A percentile compares a stretch with the other conserved stretches of the same genome.
Conservation (phyloP, 2,888 invertebrate genomes). For the Ormia ochracea region DNA sequence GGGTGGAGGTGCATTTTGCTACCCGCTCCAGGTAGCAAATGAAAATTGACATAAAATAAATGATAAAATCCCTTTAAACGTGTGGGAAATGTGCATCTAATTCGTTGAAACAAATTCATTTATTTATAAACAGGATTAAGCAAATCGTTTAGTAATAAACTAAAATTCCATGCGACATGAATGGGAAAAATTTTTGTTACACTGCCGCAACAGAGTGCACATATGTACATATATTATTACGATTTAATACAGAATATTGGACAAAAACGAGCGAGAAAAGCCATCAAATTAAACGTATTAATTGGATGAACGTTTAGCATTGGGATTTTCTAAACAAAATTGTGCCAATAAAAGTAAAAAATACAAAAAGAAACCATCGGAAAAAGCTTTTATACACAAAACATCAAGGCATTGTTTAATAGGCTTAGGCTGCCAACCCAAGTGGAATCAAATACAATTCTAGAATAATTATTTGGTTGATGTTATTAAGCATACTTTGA, state of each 20-base stretch:
- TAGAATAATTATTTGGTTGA: not conserved
- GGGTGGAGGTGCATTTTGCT: too few relatives aligned
- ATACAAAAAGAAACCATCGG: not conserved
- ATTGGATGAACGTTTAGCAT: slow-evolving; percentile 26
- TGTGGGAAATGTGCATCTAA: slow-evolving; percentile 17
- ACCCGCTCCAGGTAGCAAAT: too few relatives aligned
- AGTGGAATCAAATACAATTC: slow-evolving; percentile 16
- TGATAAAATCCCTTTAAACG: slow-evolving; percentile 30
- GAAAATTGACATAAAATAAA: slow-evolving; percentile 25
- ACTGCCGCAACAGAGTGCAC: not conserved
- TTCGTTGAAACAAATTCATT: slow-evolving; percentile 34
- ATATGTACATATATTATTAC: slow-evolving; percentile 19
- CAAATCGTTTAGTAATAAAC: not conserved
- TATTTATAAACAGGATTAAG: slow-evolving; percentile 19
- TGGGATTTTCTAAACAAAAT: slow-evolving; percentile 5
- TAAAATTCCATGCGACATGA: not conserved
- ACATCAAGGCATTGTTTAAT: not conserved
- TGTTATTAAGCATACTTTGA: not conserved
- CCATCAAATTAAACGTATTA: not conserved
- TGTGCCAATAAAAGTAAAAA: not conserved
- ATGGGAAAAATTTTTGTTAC: not conserved
- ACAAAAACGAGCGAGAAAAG: not conserved
- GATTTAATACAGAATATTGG: not conserved
- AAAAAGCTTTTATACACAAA: not conserved
- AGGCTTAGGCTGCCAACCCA: not conserved